Conservation (phyloP, 2,888 invertebrate species). For the Cremastobaeus sp. region DNA sequence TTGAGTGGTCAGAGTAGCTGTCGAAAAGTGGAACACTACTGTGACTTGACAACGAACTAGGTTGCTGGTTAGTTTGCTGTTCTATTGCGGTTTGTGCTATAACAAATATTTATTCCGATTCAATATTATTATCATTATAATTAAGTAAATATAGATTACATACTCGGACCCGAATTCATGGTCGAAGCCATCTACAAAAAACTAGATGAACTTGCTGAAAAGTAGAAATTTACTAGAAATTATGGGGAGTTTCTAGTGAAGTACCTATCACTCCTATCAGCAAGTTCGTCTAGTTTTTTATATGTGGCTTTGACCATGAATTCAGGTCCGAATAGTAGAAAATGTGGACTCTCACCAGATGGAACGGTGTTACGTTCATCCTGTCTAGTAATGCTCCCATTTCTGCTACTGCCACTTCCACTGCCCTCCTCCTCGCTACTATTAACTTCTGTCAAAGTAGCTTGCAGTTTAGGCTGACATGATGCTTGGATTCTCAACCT, state of each 20-base stretch:
- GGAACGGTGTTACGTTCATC: constrained; percentile 75
- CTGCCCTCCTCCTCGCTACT: constrained; percentile 73
- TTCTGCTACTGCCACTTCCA: constrained; percentile 69
- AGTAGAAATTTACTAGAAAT: no score
- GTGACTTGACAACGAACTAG: constrained; percentile 69
- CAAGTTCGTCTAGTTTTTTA: neutral
- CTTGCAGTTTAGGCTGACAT: constrained; percentile 62
- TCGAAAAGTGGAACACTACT: constrained; percentile 73
- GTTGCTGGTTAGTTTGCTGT: constrained; percentile 59
- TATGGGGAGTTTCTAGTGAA: no score
- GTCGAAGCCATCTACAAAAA: no score
- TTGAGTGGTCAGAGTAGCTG: constrained; percentile 71
- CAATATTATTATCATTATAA: no score
- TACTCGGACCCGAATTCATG: no score
- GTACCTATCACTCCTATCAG: no score
- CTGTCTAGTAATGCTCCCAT: constrained; percentile 74
- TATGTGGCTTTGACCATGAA: neutral
- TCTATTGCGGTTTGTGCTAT: constrained; percentile 16
- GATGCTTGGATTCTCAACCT: constrained; percentile 53
- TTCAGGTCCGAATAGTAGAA: neutral
- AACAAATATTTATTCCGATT: neutral
- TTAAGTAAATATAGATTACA: no score
- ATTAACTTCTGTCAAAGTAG: constrained; percentile 72
- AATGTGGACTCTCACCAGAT: constrained; percentile 64
- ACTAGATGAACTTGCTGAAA: no score